Conservation (phyloP, 2,888 invertebrate genomes). For the Crocallis elinguaria region DNA sequence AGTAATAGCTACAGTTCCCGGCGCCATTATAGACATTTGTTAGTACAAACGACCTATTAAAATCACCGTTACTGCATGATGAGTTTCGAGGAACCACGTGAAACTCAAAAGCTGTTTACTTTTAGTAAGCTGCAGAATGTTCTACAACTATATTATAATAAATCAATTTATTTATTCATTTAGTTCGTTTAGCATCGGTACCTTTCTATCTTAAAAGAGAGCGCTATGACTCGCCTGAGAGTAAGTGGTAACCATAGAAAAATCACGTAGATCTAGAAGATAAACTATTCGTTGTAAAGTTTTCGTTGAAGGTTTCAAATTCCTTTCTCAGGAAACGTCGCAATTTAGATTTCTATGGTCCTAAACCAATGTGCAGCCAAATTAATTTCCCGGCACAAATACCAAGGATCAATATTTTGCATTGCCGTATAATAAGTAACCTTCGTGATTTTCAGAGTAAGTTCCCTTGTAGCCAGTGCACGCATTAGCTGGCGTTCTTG, state of each 20-base stretch:
- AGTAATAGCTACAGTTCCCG: constrained; percentile 28
- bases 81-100: constrained; percentile 50
- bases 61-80: constrained; percentile 49
- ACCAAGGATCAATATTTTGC: constrained; percentile 2
- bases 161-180: too few relatives aligned
- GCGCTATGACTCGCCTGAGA: too few relatives aligned
- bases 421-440: constrained; percentile 17
- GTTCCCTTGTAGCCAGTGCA: constrained; percentile 43
- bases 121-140: constrained; percentile 57
- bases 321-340: too few relatives aligned
- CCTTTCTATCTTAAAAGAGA: too few relatives aligned
- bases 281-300: too few relatives aligned
- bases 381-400: not conserved
- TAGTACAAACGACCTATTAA: constrained; percentile 41
- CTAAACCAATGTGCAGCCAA: not conserved
- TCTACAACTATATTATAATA: constrained; percentile 74
- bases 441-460: constrained; percentile 35
- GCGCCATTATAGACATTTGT: constrained; percentile 29
- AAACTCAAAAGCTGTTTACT: constrained; percentile 51
- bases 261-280: too few relatives aligned
- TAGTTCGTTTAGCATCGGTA: too few relatives aligned
- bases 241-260: too few relatives aligned
- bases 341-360: too few relatives aligned
- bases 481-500: constrained; percentile 76
- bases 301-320: too few relatives aligned